Conservation (phyloP, 2,888 invertebrate species). For the Helobdella robusta region DNA sequence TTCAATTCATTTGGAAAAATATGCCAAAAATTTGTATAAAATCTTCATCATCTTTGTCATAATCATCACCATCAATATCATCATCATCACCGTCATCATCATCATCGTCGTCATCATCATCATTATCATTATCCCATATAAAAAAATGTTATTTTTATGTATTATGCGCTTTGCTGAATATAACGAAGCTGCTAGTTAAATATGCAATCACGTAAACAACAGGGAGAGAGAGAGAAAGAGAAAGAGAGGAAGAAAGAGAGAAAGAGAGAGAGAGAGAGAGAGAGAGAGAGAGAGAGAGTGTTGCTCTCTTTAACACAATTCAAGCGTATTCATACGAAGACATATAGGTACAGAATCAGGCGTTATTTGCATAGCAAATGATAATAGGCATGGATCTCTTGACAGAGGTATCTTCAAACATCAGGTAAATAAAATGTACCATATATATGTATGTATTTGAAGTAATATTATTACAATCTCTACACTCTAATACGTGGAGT, state of each 20-base stretch:
- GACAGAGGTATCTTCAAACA: too few species aligned
- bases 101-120: neutral
- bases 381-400: too few species aligned
- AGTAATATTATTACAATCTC: too few species aligned
- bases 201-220: neutral
- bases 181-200: neutral
- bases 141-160: neutral
- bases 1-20: neutral
- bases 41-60: neutral
- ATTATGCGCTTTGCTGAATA: neutral
- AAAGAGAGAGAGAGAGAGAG: slow-evolving; percentile 24
- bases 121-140: neutral
- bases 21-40: neutral
- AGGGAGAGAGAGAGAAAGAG: too few species aligned
- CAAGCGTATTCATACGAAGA: too few species aligned
- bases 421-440: too few species aligned
- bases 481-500: too few species aligned
- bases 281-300: slow-evolving; percentile 17
- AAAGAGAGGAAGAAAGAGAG: slow-evolving; percentile 18
- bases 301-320: too few species aligned
- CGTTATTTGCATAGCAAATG: too few species aligned
- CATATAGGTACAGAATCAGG: too few species aligned
- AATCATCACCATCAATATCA: neutral
- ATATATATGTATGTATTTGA: too few species aligned
- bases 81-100: neutral